Evolutionary conservation across 37 sponge, comb jelly and placozoan species (phyloP).

Genomic region (Haliclona indistincta): DNA sequence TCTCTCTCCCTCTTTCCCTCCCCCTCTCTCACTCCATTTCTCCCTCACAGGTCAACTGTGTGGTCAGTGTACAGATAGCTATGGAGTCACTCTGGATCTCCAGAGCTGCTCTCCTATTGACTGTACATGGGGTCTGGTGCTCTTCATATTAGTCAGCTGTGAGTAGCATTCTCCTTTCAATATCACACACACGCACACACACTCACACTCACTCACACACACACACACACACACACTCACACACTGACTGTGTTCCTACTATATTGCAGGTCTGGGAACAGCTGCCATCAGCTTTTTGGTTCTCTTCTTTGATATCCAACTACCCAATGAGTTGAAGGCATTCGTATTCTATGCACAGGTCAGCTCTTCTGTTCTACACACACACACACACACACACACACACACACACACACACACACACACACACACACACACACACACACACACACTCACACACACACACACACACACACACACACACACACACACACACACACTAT

Average conservation of each 20-base stretch:
- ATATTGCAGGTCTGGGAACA: slow-evolving; percentile 39
- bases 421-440: background rate
- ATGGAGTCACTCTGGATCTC: slow-evolving; percentile 60
- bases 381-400: slow-evolving; percentile 8
- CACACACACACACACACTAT: too few relatives aligned
- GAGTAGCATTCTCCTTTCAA: too few relatives aligned
- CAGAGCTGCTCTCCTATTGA: slow-evolving; percentile 32
- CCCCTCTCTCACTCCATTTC: background rate
- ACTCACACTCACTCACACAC: too few relatives aligned
- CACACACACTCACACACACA: background rate
- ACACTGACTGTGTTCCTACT: background rate
- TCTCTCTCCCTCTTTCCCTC: background rate
- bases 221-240: too few relatives aligned
- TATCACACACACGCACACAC: too few relatives aligned
- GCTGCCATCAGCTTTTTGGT: slow-evolving; percentile 27
- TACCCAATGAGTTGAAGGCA: slow-evolving; percentile 76
- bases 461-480: too few relatives aligned
- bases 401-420: slow-evolving; percentile 1
- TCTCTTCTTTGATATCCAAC: slow-evolving; percentile 37
- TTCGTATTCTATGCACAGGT: slow-evolving; percentile 83
- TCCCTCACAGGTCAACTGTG: slow-evolving; percentile 54
- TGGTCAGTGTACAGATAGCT: slow-evolving; percentile 28
- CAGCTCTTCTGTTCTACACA: background rate
- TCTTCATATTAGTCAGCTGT: slow-evolving; percentile 40
- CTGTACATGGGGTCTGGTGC: slow-evolving; percentile 29